These are phyloP conservation scores for Onychomys arenicola DNA, from an alignment of 2,797 vertebrate species.

Conservation along the genomic window DNA sequence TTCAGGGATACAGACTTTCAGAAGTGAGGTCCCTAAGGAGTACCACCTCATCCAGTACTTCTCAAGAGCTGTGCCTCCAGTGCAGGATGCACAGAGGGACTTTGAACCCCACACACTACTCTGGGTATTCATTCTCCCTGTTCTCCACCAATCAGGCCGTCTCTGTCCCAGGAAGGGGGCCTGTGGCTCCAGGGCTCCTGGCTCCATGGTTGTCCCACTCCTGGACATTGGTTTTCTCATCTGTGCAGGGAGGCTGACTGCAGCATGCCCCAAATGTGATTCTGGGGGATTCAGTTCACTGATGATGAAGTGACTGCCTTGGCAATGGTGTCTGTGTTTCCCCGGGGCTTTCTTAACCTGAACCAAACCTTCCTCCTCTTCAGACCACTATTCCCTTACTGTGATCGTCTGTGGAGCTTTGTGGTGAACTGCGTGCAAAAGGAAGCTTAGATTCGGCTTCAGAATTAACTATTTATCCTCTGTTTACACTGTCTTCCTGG, in stretches of 20 bases:
- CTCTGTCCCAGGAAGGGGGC: not conserved
- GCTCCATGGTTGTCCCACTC: not conserved
- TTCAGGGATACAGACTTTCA: not conserved
- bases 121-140: not conserved
- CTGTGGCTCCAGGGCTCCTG: not conserved
- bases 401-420: not conserved
- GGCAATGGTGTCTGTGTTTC: not conserved
- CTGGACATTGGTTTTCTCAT: not conserved
- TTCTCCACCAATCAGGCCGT: not conserved
- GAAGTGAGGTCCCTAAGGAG: not conserved
- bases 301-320: not conserved
- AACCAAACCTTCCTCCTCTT: not conserved
- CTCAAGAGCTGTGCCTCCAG: not conserved
- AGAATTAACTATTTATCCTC: not conserved
- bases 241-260: not conserved
- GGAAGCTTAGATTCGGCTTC: not conserved
- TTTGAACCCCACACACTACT: not conserved
- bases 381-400: not conserved
- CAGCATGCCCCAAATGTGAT: not conserved
- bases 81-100: not conserved
- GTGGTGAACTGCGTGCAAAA: not conserved
- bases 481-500: not conserved
- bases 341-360: not conserved
- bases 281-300: not conserved
- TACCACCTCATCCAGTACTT: fast-evolving